phyloP scores from a whole-genome alignment of 2,888 invertebrate species.

The Dilophus febrilis region DNA sequence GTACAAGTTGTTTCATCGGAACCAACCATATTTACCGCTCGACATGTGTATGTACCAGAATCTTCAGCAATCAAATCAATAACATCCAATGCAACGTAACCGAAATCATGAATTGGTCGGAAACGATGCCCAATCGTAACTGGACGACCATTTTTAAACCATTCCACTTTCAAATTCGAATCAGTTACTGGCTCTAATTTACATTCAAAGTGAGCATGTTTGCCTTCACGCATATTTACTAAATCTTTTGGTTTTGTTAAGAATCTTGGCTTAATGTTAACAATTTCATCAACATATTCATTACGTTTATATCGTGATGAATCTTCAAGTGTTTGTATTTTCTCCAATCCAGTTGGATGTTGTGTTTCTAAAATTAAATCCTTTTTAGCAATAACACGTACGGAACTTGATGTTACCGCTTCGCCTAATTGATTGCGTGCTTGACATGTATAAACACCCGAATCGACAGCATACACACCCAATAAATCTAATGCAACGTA shows the following conservation, averaged over 20 bases:
- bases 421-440: slow-evolving; percentile 90
- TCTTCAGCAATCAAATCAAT: slow-evolving; percentile 93
- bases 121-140: slow-evolving; percentile 89
- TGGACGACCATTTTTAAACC: slow-evolving; percentile 90
- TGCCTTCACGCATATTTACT: slow-evolving; percentile 70
- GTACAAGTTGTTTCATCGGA: slow-evolving; percentile 68
- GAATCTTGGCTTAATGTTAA: slow-evolving; percentile 70
- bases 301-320: slow-evolving; percentile 66
- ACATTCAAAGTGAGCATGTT: slow-evolving; percentile 94
- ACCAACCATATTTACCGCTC: slow-evolving; percentile 81
- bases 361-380: slow-evolving; percentile 76
- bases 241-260: slow-evolving; percentile 75
- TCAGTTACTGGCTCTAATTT: slow-evolving; percentile 94
- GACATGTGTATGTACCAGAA: slow-evolving; percentile 82
- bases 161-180: slow-evolving; percentile 88
- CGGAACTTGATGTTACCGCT: slow-evolving; percentile 82
- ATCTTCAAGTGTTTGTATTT: slow-evolving; percentile 83
- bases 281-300: slow-evolving; percentile 64
- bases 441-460: slow-evolving; percentile 88
- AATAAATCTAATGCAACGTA: slow-evolving; percentile 92
- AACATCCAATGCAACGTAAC: slow-evolving; percentile 93
- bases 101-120: slow-evolving; percentile 94
- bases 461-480: slow-evolving; percentile 93
- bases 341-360: slow-evolving; percentile 78
- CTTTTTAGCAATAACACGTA: slow-evolving; percentile 76